Percentiles rank a stretch among this genome's conserved stretches.
These are phyloP conservation scores for Thaleichthys pacificus DNA, from an alignment of 2,797 vertebrate genomes.

Conservation along the genomic window DNA sequence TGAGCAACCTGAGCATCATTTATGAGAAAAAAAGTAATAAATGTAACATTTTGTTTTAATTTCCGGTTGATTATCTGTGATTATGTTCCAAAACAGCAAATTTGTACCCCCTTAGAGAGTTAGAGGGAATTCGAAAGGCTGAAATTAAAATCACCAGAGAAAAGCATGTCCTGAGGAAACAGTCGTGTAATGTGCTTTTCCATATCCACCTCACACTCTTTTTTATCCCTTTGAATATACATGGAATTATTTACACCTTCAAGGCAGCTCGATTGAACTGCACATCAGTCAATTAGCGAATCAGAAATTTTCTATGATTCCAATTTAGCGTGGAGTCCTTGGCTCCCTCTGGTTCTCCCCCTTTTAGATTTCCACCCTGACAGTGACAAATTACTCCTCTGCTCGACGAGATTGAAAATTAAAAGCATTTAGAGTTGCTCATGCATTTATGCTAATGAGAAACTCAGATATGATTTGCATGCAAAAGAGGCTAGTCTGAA, in stretches of 20 bases:
- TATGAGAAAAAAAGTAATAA: conserved; percentile 38
- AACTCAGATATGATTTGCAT: conserved; percentile 99
- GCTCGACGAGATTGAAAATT: conserved; percentile 99
- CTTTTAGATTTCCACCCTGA: conserved; percentile 98
- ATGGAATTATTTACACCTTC: conserved; percentile 97
- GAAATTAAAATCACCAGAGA: conserved; percentile 70
- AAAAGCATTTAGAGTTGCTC: conserved; percentile 99
- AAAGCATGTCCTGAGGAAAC: conserved; percentile 75
- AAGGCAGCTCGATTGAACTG: conserved; percentile 94
- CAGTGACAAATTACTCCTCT: conserved; percentile 99
- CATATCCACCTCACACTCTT: conserved; percentile 69
- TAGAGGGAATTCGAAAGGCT: conserved; percentile 53
- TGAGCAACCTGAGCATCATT: conserved; percentile 46
- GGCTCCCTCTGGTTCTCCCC: conserved; percentile 76
- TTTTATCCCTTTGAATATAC: conserved; percentile 73
- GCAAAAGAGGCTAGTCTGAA: conserved; percentile 98
- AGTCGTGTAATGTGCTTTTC: conserved; percentile 71
- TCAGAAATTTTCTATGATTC: conserved; percentile 99
- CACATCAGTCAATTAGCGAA: conserved; percentile 99
- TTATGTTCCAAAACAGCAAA: conserved; percentile 66
- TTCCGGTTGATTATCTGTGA: conserved; percentile 72
- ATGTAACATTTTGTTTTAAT: conserved; percentile 70
- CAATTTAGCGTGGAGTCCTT: conserved; percentile 95
- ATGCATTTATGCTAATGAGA: conserved; percentile 99
- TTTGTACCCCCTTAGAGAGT: conserved; percentile 55